Evolutionary conservation across 2,888 invertebrate genomes (phyloP).

Genomic region (Drosophila kanekoi): DNA sequence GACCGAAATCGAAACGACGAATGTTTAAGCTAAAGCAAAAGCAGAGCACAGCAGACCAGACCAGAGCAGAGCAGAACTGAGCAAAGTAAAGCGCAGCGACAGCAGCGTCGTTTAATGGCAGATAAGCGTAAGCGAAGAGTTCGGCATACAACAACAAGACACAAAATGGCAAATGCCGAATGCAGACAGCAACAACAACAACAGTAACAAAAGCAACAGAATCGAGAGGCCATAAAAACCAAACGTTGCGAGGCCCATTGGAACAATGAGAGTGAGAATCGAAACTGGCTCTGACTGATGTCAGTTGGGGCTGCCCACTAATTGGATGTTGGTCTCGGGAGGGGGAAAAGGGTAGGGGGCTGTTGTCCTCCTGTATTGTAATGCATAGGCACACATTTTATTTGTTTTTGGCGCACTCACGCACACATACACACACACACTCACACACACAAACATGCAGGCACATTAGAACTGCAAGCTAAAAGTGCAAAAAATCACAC

Average conservation of each 20-base stretch:
- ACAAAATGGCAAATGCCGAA: slow-evolving; percentile 59
- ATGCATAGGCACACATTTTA: slow-evolving; percentile 48
- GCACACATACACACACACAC: slow-evolving; percentile 24
- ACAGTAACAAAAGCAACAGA: slow-evolving; percentile 8
- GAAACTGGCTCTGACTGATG: slow-evolving; percentile 61
- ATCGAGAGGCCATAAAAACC: slow-evolving; percentile 55
- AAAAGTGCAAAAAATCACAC: slow-evolving; percentile 74
- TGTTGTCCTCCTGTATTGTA: slow-evolving; percentile 12
- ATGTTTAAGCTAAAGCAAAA: slow-evolving; percentile 34
- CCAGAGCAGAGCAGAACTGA: slow-evolving; percentile 47
- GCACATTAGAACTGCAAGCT: slow-evolving; percentile 52
- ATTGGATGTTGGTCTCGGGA: slow-evolving; percentile 48
- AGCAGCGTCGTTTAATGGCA: slow-evolving; percentile 52
- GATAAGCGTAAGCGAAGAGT: slow-evolving; percentile 61
- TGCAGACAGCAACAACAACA: slow-evolving; percentile 44
- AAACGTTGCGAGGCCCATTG: slow-evolving; percentile 43
- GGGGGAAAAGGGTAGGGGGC: not conserved
- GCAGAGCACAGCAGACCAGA: slow-evolving; percentile 15
- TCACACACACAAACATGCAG: slow-evolving; percentile 2
- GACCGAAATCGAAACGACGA: slow-evolving; percentile 64
- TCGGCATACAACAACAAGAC: slow-evolving; percentile 29
- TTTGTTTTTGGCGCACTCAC: slow-evolving; percentile 50
- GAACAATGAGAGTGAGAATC: slow-evolving; percentile 56
- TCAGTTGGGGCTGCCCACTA: slow-evolving; percentile 61
- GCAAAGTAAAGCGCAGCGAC: slow-evolving; percentile 20